phyloP scores from a whole-genome alignment of 2,113 vertebrate species.

The Papio anubis region DNA sequence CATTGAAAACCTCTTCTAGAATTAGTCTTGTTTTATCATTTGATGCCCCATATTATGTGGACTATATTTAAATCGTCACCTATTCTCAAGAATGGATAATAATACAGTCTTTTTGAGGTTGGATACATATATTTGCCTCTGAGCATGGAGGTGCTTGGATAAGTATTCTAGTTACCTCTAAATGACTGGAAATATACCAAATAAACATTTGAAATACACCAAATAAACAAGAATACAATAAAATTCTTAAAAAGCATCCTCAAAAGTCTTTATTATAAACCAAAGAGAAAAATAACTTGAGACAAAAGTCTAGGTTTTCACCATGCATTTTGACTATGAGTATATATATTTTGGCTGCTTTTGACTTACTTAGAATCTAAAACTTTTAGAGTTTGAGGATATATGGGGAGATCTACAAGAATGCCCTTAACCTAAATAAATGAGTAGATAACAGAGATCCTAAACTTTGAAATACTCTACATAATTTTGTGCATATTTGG shows the following conservation, averaged over 20 bases:
- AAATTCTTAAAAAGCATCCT: neutral
- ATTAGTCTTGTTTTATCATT: neutral
- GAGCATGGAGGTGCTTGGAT: neutral
- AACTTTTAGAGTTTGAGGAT: conserved; percentile 11
- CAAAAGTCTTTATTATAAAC: neutral
- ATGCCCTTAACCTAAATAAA: conserved; percentile 32
- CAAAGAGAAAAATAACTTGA: neutral
- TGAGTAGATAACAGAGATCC: neutral
- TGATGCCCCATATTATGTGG: neutral
- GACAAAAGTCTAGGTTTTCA: conserved; percentile 23
- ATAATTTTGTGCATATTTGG: neutral
- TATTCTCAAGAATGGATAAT: neutral
- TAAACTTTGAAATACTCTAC: neutral
- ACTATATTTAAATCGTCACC: neutral
- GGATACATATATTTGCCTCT: neutral
- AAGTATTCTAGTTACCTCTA: neutral
- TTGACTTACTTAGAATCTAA: neutral
- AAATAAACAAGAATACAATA: neutral
- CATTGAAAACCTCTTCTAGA: neutral
- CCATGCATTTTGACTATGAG: neutral
- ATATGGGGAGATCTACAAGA: neutral
- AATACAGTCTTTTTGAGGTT: neutral
- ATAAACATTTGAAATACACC: neutral
- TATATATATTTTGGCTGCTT: neutral
- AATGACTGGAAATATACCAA: neutral